A percentile compares a stretch with the other conserved stretches of the same genome.
Evolutionary conservation across 2,797 vertebrate species (phyloP).

Genomic region (Alauda arvensis): DNA sequence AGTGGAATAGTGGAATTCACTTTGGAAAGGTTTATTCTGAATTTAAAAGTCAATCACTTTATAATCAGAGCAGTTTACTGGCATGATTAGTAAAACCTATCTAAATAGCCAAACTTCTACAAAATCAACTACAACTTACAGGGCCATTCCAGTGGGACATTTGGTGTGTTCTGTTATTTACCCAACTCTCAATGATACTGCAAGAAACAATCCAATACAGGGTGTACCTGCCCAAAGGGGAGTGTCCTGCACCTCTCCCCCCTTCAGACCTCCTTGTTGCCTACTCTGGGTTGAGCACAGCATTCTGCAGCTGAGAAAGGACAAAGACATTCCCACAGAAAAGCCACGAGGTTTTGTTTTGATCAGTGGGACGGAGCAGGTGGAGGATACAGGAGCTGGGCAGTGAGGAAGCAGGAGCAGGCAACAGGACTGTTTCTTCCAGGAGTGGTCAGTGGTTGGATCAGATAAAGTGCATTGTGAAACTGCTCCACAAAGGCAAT

Average conservation of each 20-base stretch:
- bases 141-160: not conserved
- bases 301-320: not conserved
- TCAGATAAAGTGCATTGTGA: not conserved
- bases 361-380: not conserved
- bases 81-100: not conserved
- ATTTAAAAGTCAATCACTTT: not conserved
- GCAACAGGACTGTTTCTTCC: not conserved
- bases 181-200: not conserved
- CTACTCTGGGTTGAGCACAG: not conserved
- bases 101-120: not conserved
- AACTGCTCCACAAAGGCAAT: not conserved
- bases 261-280: not conserved
- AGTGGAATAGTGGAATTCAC: not conserved
- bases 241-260: not conserved
- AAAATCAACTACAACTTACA: not conserved
- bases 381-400: rapidly evolving
- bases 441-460: not conserved
- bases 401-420: not conserved
- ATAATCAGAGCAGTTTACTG: not conserved
- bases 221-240: not conserved
- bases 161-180: not conserved
- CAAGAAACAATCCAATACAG: not conserved
- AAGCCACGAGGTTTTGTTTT: not conserved
- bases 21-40: not conserved
- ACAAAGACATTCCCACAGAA: not conserved